Evolutionary conservation across 1,140 invertebrate genomes (phyloP), one percentile per base, ranked within the genome.

Genomic region (Conus betulinus): DNA sequence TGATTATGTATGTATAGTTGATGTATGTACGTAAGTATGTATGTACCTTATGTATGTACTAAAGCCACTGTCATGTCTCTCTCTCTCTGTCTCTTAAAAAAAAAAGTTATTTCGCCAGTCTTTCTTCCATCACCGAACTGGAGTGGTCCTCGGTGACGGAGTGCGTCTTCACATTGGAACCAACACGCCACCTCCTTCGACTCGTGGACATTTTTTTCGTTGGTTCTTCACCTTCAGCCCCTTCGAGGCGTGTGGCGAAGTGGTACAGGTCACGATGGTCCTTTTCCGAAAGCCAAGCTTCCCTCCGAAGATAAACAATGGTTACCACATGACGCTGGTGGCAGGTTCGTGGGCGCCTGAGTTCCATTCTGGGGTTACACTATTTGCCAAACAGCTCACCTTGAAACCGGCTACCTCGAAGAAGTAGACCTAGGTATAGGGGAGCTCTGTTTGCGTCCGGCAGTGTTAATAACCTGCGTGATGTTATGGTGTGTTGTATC

Each of bases 201-300:
- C 11, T 71, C 13, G 67, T 71, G 67, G 67, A 71, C 67, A 20
- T 71, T 6, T 71, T 6, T 71, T 71, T 20, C 67, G 67, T 23
- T 71, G 67, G 67, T 71, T 20, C 67, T 71, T 71, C 67, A 71
- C 67, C 67, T 23, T 71, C 67, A 71, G 67, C 67, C 67, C 67
- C 23, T 71, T 71, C 67, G 13, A 71, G 67, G 6, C 17, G 67
- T 6, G 20, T 20, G 67, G 67, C 67, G 15, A 20, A 23, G 67
- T 71, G 67, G 67, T 71, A 13, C 67, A 7, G 67, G 67, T 71
- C 67, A 71, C 67, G 67, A 7, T 71, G 67, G 67, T 71, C 67
- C 67, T 7, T 20, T 23, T 71, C 67, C 67, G 67, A 7, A 6
- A 11, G 11, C 23, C 23, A 11, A n/a, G 1, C 67, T 23, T 71